Evolutionary conservation across 2,113 vertebrate genomes (phyloP).

Genomic region (Clarias gariepinus): DNA sequence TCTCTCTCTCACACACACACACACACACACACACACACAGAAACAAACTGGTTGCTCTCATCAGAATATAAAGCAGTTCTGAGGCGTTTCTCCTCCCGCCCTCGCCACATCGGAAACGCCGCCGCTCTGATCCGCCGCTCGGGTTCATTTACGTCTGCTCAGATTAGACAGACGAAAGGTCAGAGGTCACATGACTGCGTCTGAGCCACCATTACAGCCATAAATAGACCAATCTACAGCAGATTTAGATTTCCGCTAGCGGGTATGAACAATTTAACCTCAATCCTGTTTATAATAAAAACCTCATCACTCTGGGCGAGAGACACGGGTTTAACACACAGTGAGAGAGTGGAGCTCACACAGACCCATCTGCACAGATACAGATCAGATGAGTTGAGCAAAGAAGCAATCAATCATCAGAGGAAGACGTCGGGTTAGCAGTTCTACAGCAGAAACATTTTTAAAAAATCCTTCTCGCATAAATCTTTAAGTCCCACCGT

Average conservation of each 20-base stretch:
- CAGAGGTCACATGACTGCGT: not conserved
- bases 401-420: not conserved
- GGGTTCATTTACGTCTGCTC: not conserved
- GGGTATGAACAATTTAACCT: not conserved
- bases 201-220: not conserved
- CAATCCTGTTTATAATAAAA: constrained; percentile 1
- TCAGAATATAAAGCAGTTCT: not conserved
- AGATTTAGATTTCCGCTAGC: not conserved
- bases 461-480: too few species aligned
- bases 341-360: not conserved
- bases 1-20: too few species aligned
- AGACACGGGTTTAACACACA: not conserved
- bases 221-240: not conserved
- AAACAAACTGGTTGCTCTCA: not conserved
- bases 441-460: not conserved
- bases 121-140: not conserved
- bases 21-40: not conserved
- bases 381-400: not conserved
- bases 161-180: not conserved
- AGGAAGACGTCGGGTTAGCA: not conserved
- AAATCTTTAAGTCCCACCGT: not conserved
- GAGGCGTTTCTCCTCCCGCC: not conserved
- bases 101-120: not conserved
- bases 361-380: not conserved
- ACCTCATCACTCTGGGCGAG: not conserved